These are phyloP conservation scores for Cnemophilus loriae DNA, from an alignment of 2,113 vertebrate species.

Conservation along the genomic window DNA sequence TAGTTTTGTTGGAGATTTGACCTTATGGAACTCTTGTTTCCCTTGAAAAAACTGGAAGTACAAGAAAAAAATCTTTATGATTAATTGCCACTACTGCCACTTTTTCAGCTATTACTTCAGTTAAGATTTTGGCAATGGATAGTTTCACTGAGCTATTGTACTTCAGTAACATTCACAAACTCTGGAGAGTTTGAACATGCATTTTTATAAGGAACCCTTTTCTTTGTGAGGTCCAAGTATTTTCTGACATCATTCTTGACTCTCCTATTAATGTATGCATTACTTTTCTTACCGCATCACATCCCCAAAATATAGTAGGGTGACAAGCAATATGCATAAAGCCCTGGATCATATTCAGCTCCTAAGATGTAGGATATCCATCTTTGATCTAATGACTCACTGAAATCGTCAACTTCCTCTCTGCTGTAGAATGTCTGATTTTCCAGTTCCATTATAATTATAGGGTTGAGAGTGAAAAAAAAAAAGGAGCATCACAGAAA, in stretches of 20 bases:
- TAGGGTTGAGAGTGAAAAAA: background rate
- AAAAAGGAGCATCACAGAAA: background rate
- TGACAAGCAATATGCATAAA: background rate
- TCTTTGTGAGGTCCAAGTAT: background rate
- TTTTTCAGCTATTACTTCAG: background rate
- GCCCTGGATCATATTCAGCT: background rate
- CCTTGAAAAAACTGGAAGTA: background rate
- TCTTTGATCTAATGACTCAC: background rate
- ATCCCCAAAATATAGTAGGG: background rate
- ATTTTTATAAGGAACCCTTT: background rate
- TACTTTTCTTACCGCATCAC: background rate
- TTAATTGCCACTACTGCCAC: background rate
- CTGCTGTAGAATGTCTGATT: background rate
- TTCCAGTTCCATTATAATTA: background rate
- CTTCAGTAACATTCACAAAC: background rate
- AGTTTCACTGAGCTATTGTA: background rate
- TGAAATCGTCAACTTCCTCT: background rate
- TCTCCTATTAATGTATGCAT: background rate
- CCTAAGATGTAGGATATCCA: background rate
- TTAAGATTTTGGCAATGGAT: background rate
- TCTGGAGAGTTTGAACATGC: background rate
- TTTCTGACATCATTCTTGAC: background rate
- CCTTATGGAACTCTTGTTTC: constrained; percentile 9
- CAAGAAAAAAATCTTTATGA: background rate
- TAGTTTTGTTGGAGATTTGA: constrained; percentile 39